Base-by-base conservation (phyloP, 1,140 invertebrate species). In the Macrobrachium rosenbergii region DNA sequence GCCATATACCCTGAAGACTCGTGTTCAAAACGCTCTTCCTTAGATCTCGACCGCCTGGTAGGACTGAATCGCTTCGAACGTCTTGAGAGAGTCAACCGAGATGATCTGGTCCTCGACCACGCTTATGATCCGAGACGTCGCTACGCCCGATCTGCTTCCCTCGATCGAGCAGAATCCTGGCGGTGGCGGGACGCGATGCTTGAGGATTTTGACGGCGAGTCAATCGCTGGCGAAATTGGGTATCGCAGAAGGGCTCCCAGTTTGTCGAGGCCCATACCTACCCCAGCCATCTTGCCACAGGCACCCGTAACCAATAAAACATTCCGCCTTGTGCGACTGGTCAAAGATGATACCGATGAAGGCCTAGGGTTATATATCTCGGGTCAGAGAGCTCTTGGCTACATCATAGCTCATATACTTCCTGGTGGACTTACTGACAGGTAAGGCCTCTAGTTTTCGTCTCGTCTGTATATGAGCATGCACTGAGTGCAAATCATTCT, bases 301-400 rank as follows among this genome's bases (percentile, higher is more conserved):
- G 73, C 87, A 11, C 83, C 90, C 12, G 23, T 88, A n/a, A 64
- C 84, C 11, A 85, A 86, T 43, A 90, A 88, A 19, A 90, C 91
- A 63, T 92, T 91, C 89, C 94, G 94, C 90, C 93, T 95, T 17
- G 94, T 96, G 14, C 94, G 94, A 90, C 93, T 97, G 37, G 91
- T 93, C 8, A 95, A 95, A 90, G 83, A 85, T 14, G 93, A 93
- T 78, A 92, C 94, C 0, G 92, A 93, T 64, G 95, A 96, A 90
- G 96, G 96, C 91, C 91, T 97, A 28, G 96, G 96, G 2, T 95
- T 97, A 89, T 96, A 96, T 90, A 96, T 97, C 23, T 92, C 93
- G 0, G 94, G 94, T 83, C 94, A 95, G 90, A 94, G 94, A 17
- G 93, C 95, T 14, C 94, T 95, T 77, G 96, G 95, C n/a, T 97